A percentile compares a stretch with the other conserved stretches of the same genome.
These are phyloP conservation scores for Nibea coibor DNA, from an alignment of 2,113 vertebrate genomes.

Conservation along the genomic window DNA sequence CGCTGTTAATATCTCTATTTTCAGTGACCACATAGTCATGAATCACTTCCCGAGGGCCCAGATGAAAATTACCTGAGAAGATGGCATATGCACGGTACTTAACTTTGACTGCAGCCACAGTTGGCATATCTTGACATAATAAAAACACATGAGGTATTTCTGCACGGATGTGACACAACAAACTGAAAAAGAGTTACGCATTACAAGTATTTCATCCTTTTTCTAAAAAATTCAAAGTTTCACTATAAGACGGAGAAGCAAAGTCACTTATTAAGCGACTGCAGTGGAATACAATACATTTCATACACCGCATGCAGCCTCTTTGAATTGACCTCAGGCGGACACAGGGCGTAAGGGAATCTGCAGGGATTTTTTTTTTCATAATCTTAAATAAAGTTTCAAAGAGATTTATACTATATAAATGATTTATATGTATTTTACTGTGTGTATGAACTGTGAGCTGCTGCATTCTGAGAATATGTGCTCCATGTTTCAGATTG, in stretches of 20 bases:
- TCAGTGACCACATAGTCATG: slow-evolving; percentile 73
- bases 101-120: slow-evolving; percentile 8
- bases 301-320: background rate
- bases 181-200: background rate
- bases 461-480: background rate
- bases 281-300: background rate
- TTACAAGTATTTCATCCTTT: background rate
- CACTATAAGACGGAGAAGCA: background rate
- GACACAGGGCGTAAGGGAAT: slow-evolving; percentile 13
- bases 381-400: background rate
- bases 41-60: slow-evolving; percentile 68
- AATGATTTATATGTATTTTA: slow-evolving; percentile 23
- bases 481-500: slow-evolving; percentile 1
- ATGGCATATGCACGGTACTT: background rate
- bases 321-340: slow-evolving; percentile 38
- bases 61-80: slow-evolving; percentile 57
- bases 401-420: background rate
- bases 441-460: slow-evolving; percentile 8
- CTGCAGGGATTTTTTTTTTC: slow-evolving; percentile 38
- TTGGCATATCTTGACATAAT: background rate
- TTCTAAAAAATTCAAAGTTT: background rate
- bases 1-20: slow-evolving; percentile 31
- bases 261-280: background rate
- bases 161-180: slow-evolving; percentile 38
- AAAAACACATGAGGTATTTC: slow-evolving; percentile 8